A percentile compares a stretch with the other conserved stretches of the same genome.
Conservation (phyloP, 2,797 vertebrate genomes). For the Cichlasoma orientale region DNA sequence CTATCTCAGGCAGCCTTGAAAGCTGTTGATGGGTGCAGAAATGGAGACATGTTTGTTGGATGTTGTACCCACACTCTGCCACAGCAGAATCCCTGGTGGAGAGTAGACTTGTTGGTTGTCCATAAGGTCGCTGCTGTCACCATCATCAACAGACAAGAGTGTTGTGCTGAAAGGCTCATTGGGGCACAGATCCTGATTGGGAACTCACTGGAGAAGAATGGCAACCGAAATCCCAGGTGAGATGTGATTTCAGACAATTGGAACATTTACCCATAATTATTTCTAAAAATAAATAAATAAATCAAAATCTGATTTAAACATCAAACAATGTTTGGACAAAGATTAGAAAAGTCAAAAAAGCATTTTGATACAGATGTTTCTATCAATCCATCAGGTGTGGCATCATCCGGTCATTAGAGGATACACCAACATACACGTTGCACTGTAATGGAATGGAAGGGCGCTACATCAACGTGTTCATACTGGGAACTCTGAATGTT, state of each 20-base stretch:
- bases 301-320: too few relatives aligned
- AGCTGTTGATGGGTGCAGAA: neutral
- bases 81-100: slow-evolving; percentile 1
- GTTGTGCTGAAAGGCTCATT: neutral
- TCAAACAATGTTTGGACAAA: too few relatives aligned
- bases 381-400: slow-evolving; percentile 18
- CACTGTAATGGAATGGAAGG: slow-evolving; percentile 4
- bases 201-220: fast-evolving
- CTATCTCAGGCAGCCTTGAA: too few relatives aligned
- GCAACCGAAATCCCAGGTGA: neutral
- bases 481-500: too few relatives aligned
- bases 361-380: neutral
- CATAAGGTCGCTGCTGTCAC: neutral
- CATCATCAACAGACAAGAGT: slow-evolving; percentile 3
- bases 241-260: neutral
- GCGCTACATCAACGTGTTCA: neutral
- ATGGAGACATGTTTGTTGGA: fast-evolving
- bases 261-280: too few relatives aligned
- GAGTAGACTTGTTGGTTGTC: slow-evolving; percentile 7
- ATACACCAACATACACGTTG: neutral
- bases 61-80: neutral
- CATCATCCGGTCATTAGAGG: fast-evolving
- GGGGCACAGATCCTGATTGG: slow-evolving; percentile 7
- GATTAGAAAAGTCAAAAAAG: neutral
- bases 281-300: too few relatives aligned